Evolutionary conservation across 2,888 invertebrate species (phyloP).

Genomic region (Meandrusa payeni): DNA sequence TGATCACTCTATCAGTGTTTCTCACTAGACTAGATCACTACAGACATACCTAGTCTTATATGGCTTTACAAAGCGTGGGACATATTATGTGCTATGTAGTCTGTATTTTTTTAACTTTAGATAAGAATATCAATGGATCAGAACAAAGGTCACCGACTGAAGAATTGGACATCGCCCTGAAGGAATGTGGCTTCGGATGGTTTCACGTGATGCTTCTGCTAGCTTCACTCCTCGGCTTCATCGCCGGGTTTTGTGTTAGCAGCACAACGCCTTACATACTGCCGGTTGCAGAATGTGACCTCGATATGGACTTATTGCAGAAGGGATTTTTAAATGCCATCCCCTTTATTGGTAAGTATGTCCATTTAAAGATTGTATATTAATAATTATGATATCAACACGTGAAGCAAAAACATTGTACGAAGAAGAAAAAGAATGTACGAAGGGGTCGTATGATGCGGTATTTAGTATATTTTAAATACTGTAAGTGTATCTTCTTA

Average conservation of each 20-base stretch:
- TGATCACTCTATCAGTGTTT: too few relatives aligned
- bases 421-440: too few relatives aligned
- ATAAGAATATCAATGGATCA: slow-evolving; percentile 28
- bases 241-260: slow-evolving; percentile 43
- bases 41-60: too few relatives aligned
- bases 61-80: too few relatives aligned
- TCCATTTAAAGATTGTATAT: too few relatives aligned
- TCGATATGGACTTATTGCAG: slow-evolving; percentile 52
- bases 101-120: neutral
- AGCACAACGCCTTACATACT: slow-evolving; percentile 49
- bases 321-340: slow-evolving; percentile 56
- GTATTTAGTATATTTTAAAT: too few relatives aligned
- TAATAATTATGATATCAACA: too few relatives aligned
- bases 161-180: slow-evolving; percentile 50
- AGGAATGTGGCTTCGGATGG: slow-evolving; percentile 50
- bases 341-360: slow-evolving; percentile 50
- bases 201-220: slow-evolving; percentile 50
- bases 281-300: slow-evolving; percentile 57
- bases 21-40: too few relatives aligned
- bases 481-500: too few relatives aligned
- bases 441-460: too few relatives aligned
- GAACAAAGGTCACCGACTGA: slow-evolving; percentile 36
- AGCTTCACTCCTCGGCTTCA: slow-evolving; percentile 41
- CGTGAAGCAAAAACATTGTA: too few relatives aligned
- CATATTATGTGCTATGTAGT: too few relatives aligned